Evolutionary conservation across 2,113 vertebrate species (phyloP), one percentile per base, ranked within the genome.

Genomic region (Hippoglossus stenolepis): DNA sequence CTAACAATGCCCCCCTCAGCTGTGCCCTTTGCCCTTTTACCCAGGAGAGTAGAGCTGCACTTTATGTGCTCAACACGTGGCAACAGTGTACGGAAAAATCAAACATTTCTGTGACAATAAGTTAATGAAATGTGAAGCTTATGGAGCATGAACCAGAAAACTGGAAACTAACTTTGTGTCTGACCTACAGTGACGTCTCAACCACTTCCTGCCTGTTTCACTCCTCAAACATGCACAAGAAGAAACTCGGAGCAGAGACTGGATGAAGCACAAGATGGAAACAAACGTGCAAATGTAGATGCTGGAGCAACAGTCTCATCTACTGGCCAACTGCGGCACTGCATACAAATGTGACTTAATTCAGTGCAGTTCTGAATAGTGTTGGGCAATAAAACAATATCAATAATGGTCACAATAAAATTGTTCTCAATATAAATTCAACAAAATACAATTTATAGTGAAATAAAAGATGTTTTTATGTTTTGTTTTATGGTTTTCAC

Each of bases 1-100:
- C 45, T 80, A 83, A 90, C 85, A 90, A 90, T 91, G 81, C 64
- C 53, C 23, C 59, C 70, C 74, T 80, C 80, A 87, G 82, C 79
- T 79, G 83, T 81, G 69, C 47, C 65, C 79, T 86, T 74, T 89
- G 76, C 21, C 79, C 77, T 74, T 80, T 65, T 53, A 59, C 59
- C 73, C 40, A 20, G 15, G 45, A 57, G 51, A 77, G 63, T 43
- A 28, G 49, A 49, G 31, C 58, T 31, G 65, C 66, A 15, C 21
- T 56, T 8, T 59, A 15, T 26, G 40, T n/a, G 47, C 45, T 13
- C 40, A 43, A 43, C 40, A 43, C 12, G 12, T 43, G 40, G 12
- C 11, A 43, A 43, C 40, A 12, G 12, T 49, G 13, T 17, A 49
- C 2, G 17, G 45, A 18, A 18, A 49, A 17, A 71, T 28, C 0